Conservation (phyloP, 1,140 invertebrate genomes). For the Bemisia tabaci region DNA sequence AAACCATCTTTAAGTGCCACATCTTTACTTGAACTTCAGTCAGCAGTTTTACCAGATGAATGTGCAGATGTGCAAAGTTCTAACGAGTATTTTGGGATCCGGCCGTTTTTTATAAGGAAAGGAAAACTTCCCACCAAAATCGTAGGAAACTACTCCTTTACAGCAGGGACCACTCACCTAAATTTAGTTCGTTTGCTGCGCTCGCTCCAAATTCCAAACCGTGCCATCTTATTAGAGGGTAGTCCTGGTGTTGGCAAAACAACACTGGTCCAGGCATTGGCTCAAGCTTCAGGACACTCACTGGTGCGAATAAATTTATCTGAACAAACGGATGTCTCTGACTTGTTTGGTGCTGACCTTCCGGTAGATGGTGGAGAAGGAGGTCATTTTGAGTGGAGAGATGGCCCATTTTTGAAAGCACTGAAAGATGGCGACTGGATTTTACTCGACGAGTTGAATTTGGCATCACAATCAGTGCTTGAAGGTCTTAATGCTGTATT, state of each 20-base stretch:
- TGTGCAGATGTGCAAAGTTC: neutral
- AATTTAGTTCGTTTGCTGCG: conserved; percentile 77
- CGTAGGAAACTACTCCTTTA: conserved; percentile 47
- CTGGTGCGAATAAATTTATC: conserved; percentile 92
- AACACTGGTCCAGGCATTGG: conserved; percentile 82
- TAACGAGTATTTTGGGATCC: conserved; percentile 43
- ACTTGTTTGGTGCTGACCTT: conserved; percentile 95
- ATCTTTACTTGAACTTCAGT: neutral
- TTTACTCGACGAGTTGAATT: conserved; percentile 94
- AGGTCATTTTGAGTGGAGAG: conserved; percentile 87
- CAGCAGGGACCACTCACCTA: conserved; percentile 64
- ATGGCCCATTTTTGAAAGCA: conserved; percentile 88
- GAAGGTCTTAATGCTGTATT: conserved; percentile 97
- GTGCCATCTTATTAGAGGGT: conserved; percentile 91
- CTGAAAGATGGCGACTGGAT: conserved; percentile 91
- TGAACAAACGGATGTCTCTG: conserved; percentile 95
- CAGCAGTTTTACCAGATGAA: neutral
- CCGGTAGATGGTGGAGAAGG: conserved; percentile 74
- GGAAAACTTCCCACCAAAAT: conserved; percentile 25
- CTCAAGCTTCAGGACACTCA: conserved; percentile 59
- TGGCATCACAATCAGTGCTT: conserved; percentile 94
- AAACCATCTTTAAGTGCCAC: neutral
- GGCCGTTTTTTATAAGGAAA: conserved; percentile 52
- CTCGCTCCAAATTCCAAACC: conserved; percentile 66
- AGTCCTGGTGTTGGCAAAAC: conserved; percentile 98